Percentiles rank a stretch among this genome's conserved stretches.
Conservation (phyloP, 2,113 vertebrate species). For the Fukomys damarensis region DNA sequence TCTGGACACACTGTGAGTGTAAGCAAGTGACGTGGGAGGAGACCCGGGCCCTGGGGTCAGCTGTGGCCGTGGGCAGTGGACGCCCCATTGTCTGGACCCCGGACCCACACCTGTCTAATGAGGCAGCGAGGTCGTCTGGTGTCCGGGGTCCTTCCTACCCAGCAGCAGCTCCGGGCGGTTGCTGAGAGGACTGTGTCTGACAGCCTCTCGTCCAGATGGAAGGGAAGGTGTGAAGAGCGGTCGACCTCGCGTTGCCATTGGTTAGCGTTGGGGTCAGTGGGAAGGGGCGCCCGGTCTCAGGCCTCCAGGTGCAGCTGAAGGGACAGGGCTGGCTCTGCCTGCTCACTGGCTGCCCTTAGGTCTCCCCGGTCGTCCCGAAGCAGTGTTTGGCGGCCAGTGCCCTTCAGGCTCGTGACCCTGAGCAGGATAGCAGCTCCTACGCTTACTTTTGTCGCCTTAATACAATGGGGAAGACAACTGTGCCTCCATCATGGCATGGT, state of each 20-base stretch:
- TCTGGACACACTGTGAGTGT: slow-evolving; percentile 53
- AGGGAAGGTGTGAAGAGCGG: no score
- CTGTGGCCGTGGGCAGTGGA: background rate
- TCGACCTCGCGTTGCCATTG: no score
- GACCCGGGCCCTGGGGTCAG: background rate
- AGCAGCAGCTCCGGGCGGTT: slow-evolving; percentile 4
- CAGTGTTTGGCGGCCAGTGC: background rate
- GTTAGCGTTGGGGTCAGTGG: background rate
- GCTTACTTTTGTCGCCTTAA: slow-evolving; percentile 17
- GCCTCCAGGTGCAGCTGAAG: background rate
- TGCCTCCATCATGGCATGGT: background rate
- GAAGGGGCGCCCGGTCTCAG: background rate
- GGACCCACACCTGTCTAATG: background rate
- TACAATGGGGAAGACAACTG: background rate
- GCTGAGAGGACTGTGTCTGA: background rate
- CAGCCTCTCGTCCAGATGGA: background rate
- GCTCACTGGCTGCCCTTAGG: background rate
- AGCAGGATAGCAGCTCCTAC: background rate
- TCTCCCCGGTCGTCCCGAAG: background rate
- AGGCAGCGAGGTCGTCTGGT: background rate
- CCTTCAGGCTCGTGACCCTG: background rate
- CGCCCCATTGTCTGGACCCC: background rate
- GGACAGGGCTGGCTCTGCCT: background rate
- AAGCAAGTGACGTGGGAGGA: background rate
- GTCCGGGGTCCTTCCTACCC: background rate